These are phyloP conservation scores for Phortica okadai DNA, from an alignment of 2,888 invertebrate species.

Conservation along the genomic window DNA sequence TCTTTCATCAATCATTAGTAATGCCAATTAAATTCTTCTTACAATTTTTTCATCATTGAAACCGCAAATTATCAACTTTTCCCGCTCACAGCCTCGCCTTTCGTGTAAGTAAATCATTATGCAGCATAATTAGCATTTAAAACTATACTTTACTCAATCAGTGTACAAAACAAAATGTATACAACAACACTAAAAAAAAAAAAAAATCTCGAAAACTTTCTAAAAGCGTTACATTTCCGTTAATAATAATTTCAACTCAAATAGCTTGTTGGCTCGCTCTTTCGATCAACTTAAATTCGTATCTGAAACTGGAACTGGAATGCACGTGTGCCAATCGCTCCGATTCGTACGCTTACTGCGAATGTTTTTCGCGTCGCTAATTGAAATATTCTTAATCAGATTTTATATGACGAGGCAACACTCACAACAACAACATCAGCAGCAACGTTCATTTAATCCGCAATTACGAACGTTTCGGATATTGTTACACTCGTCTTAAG, in stretches of 20 bases:
- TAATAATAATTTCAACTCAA: slow-evolving; percentile 6
- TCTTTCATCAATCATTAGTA: too few relatives aligned
- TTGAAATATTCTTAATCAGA: slow-evolving; percentile 71
- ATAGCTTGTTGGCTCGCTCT: background rate
- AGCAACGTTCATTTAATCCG: slow-evolving; percentile 59
- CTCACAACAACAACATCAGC: background rate
- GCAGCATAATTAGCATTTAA: background rate
- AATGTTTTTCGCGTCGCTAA: slow-evolving; percentile 49
- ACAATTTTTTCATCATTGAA: background rate
- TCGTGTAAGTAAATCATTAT: background rate
- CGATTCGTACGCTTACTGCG: background rate
- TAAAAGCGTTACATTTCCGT: slow-evolving; percentile 21
- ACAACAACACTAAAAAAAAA: background rate
- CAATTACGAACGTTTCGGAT: slow-evolving; percentile 54
- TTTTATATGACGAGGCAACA: slow-evolving; percentile 47
- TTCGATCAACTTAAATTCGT: background rate
- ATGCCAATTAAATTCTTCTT: too few relatives aligned
- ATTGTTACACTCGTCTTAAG: slow-evolving; percentile 30
- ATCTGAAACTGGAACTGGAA: background rate
- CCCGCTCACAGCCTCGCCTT: background rate
- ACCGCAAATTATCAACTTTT: background rate
- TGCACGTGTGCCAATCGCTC: background rate
- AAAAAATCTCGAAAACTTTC: slow-evolving; percentile 3
- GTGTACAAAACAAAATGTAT: background rate
- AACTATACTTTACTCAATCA: background rate